phyloP scores from a whole-genome alignment of 1,140 invertebrate genomes.

The Platorchestia sp. region DNA sequence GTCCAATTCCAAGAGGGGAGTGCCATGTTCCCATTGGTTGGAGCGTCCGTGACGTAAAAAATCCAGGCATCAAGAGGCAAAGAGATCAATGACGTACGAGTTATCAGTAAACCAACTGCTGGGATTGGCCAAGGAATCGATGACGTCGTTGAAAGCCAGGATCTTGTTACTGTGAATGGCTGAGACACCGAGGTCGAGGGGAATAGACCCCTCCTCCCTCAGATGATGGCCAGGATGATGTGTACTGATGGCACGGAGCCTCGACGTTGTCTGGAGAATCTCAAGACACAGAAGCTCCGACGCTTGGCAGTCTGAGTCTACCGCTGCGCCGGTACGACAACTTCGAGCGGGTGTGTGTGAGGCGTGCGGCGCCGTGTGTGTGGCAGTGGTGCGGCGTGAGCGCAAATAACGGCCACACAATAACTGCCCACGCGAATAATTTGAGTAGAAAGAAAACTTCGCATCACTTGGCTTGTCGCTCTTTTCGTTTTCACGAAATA shows the following conservation, averaged over 20 bases:
- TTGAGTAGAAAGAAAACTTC: not conserved
- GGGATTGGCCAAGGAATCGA: not conserved
- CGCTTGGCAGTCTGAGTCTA: slow-evolving; percentile 6
- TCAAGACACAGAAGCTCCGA: slow-evolving; percentile 15
- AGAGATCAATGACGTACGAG: slow-evolving; percentile 46
- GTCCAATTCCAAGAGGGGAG: slow-evolving; percentile 24
- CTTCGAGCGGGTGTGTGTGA: not conserved
- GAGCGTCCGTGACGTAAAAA: slow-evolving; percentile 5
- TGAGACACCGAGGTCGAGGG: not conserved
- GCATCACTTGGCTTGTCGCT: not conserved
- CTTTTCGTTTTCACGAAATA: not conserved
- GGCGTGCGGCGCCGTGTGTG: not conserved
- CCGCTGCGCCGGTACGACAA: not conserved
- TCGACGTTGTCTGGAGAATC: slow-evolving; percentile 46
- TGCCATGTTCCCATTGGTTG: slow-evolving; percentile 5
- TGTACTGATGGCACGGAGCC: slow-evolving; percentile 52
- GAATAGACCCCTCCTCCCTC: not conserved
- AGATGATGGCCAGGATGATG: slow-evolving; percentile 48
- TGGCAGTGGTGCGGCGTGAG: not conserved
- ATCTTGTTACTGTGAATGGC: not conserved
- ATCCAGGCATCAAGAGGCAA: slow-evolving; percentile 42
- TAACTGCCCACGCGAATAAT: not conserved
- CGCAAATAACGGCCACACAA: not conserved
- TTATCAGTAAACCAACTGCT: not conserved
- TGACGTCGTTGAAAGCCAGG: not conserved